Evolutionary conservation across 1,140 invertebrate species (phyloP).

Genomic region (Ostrea edulis): DNA sequence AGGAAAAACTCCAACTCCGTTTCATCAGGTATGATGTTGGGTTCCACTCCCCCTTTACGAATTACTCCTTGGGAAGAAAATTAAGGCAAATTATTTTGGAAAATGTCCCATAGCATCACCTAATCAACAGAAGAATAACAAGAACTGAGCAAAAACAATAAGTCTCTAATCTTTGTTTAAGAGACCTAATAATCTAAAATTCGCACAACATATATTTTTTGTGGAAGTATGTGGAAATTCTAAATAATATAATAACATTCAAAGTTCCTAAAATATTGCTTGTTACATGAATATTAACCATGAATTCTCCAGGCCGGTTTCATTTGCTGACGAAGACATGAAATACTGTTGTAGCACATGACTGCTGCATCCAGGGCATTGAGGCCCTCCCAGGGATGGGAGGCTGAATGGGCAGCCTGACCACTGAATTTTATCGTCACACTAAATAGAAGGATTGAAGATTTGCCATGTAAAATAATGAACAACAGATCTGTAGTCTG

Average conservation of each 20-base stretch:
- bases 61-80: slow-evolving; percentile 60
- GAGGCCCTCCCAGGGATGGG: slow-evolving; percentile 68
- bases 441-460: slow-evolving; percentile 49
- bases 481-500: no score
- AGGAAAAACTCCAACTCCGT: slow-evolving; percentile 67
- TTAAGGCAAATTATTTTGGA: neutral
- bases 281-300: slow-evolving; percentile 45
- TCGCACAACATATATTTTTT: no score
- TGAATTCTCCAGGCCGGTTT: slow-evolving; percentile 64
- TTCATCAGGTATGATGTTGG: slow-evolving; percentile 73
- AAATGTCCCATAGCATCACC: no score
- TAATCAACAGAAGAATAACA: no score
- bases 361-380: slow-evolving; percentile 72
- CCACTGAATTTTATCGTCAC: slow-evolving; percentile 61
- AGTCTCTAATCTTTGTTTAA: no score
- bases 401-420: slow-evolving; percentile 66
- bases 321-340: slow-evolving; percentile 68
- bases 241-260: no score
- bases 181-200: no score
- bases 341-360: slow-evolving; percentile 64
- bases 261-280: no score
- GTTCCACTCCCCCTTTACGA: slow-evolving; percentile 69
- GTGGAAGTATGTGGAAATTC: no score
- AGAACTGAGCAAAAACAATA: no score
- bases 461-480: neutral